These are phyloP conservation scores for Limanda limanda DNA, from an alignment of 2,113 vertebrate genomes.

Conservation along the genomic window DNA sequence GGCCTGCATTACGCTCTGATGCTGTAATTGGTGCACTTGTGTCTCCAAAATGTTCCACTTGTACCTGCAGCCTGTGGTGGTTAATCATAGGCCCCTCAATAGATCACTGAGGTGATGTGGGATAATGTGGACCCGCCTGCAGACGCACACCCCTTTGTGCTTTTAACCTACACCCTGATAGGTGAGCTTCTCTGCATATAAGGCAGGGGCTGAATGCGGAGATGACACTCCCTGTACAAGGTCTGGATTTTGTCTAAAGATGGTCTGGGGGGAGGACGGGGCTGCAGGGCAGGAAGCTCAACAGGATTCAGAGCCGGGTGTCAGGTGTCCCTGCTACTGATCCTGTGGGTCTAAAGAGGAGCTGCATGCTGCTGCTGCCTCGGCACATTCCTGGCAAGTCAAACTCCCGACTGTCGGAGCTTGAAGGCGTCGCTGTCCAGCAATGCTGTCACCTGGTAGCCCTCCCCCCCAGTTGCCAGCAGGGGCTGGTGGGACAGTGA, in stretches of 20 bases:
- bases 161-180: conserved; percentile 23
- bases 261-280: conserved; percentile 43
- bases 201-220: conserved; percentile 37
- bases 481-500: conserved; percentile 4
- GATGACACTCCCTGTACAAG: conserved; percentile 33
- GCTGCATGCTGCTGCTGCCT: conserved; percentile 61
- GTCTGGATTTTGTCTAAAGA: conserved; percentile 73
- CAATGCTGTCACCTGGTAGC: conserved; percentile 23
- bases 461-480: not conserved
- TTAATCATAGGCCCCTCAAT: not conserved
- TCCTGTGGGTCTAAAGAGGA: conserved; percentile 46
- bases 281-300: conserved; percentile 39
- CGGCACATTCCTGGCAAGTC: conserved; percentile 76
- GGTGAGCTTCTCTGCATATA: conserved; percentile 63
- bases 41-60: too few relatives aligned
- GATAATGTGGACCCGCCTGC: not conserved
- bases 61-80: not conserved
- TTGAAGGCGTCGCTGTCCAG: conserved; percentile 43
- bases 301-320: conserved; percentile 53
- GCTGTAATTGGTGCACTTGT: too few relatives aligned
- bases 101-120: not conserved
- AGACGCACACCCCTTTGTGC: conserved; percentile 11
- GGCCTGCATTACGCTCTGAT: not conserved
- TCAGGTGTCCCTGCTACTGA: conserved; percentile 60
- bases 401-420: conserved; percentile 43